These are phyloP conservation scores for Hyles lineata DNA, from an alignment of 2,888 invertebrate genomes.

Conservation along the genomic window DNA sequence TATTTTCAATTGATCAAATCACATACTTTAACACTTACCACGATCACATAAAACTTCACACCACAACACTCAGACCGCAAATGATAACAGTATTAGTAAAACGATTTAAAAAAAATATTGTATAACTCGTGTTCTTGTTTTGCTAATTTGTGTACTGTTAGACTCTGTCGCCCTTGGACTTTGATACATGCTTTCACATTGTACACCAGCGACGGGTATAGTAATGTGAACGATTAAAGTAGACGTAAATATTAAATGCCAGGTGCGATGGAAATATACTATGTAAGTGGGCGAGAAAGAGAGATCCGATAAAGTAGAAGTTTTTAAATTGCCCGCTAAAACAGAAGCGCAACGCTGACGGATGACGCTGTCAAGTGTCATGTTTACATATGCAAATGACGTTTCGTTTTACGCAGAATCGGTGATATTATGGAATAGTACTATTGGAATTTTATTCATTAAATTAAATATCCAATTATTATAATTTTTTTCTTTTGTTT, in stretches of 20 bases:
- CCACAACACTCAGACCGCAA: conserved; percentile 9
- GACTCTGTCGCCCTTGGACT: conserved; percentile 26
- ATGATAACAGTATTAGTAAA: neutral
- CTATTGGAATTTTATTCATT: no score
- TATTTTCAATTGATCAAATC: neutral
- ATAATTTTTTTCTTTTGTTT: no score
- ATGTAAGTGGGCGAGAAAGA: neutral
- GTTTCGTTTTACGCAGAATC: neutral
- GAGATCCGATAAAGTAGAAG: neutral
- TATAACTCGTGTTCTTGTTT: neutral
- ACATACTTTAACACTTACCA: conserved; percentile 5
- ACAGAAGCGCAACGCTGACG: neutral
- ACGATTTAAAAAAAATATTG: neutral
- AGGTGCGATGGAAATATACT: neutral
- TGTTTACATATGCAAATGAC: neutral
- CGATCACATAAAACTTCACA: neutral
- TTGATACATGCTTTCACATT: conserved; percentile 27
- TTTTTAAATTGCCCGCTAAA: neutral
- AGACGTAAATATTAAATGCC: conserved; percentile 2
- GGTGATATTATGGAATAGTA: neutral
- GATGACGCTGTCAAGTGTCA: neutral
- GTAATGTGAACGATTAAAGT: conserved; percentile 30
- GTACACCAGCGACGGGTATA: neutral
- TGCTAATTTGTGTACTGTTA: conserved; percentile 18
- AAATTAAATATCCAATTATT: no score